A percentile compares a stretch with the other conserved stretches of the same genome.
Conservation (phyloP, 2,797 vertebrate species). For the Pitangus sulphuratus region DNA sequence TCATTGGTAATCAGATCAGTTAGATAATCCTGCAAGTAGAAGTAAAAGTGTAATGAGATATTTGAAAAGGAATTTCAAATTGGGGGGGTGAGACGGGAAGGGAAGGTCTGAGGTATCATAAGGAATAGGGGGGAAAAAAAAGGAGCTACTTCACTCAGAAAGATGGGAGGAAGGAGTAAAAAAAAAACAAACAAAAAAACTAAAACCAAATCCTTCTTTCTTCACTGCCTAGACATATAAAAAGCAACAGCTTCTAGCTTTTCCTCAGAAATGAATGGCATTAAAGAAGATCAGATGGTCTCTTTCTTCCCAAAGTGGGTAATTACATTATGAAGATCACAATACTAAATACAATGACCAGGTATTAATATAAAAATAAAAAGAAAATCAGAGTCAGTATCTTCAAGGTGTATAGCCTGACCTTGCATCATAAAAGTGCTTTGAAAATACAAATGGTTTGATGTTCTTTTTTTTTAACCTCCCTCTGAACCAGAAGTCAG, state of each 20-base stretch:
- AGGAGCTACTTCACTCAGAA: background rate
- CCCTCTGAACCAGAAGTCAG: background rate
- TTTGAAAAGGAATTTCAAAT: background rate
- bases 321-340: background rate
- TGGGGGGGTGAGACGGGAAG: background rate
- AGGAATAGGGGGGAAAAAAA: background rate
- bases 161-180: background rate
- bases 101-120: background rate
- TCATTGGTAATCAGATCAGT: slow-evolving; percentile 96
- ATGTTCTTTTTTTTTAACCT: background rate
- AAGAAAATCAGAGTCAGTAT: background rate
- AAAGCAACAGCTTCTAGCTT: background rate
- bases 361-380: background rate
- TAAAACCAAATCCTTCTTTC: background rate
- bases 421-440: background rate
- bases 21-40: slow-evolving; percentile 88
- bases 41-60: slow-evolving; percentile 32
- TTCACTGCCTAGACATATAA: background rate
- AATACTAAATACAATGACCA: background rate
- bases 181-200: background rate
- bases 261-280: background rate
- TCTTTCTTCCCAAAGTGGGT: background rate
- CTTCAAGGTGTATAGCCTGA: background rate
- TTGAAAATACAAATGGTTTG: background rate
- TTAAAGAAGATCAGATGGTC: background rate